Evolutionary conservation across 2,888 invertebrate species (phyloP), one percentile per base, ranked within the genome.

Genomic region (Eucriotettix oculatus): DNA sequence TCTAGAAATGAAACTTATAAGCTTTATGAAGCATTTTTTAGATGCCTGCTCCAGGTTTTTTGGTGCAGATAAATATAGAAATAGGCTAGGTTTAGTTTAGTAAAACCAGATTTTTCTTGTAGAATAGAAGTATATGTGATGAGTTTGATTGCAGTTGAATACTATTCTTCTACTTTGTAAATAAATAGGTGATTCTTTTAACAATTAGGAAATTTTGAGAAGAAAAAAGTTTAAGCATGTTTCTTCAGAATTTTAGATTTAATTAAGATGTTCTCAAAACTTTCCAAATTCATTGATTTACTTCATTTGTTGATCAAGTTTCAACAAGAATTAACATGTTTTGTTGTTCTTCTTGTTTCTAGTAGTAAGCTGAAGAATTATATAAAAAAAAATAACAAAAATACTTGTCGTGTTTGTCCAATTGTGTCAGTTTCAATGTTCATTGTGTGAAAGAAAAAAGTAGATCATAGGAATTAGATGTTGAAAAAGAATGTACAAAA

Each of bases 351-450:
- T 12, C 48, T 48, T 14, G 48, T 48, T 56, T 16, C 14, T 60
- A 56, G 52, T 43, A 57, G 54, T 54, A 43, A 54, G 57, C 56
- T 57, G 57, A 53, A 16, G 53, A 57, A 60, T 54, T 41, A 55
- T 41, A 59, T 14, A n/a, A 48, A 48, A 48, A 48, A 48, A 48
- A 14, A 5, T 1, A 48, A 5, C 2, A 48, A 48, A 54, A 57
- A 52, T 60, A 62, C 42, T 44, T 61, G 61, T 62, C 57, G 61
- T 62, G 59, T 62, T 57, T 59, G 59, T 62, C 61, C 44, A 59
- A 54, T 59, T 58, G 59, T 62, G 61, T 62, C 59, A 59, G 61
- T 61, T 61, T 59, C 42, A 62, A n/a, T 59, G 61, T 61, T 61
- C 58, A 58, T 57, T 57, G 61, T 62, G 59, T 62, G 59, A 59